These are phyloP conservation scores for Drosophila phalerata DNA, from an alignment of 2,888 invertebrate species.

Conservation along the genomic window DNA sequence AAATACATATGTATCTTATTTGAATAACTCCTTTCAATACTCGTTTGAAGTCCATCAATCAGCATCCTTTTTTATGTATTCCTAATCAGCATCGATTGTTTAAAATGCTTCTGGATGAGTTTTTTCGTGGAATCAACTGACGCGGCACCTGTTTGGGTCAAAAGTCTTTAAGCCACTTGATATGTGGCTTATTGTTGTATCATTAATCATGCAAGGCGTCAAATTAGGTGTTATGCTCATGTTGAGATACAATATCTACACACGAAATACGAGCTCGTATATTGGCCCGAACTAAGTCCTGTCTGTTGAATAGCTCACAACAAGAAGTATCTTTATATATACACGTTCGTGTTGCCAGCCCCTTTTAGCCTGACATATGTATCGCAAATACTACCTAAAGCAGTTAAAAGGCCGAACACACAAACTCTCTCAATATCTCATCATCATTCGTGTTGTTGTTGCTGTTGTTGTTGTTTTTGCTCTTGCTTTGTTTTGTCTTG, in stretches of 20 bases:
- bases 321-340: constrained; percentile 14
- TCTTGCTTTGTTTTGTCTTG: constrained; percentile 35
- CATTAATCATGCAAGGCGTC: constrained; percentile 62
- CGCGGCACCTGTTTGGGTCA: constrained; percentile 51
- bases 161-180: constrained; percentile 46
- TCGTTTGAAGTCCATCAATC: constrained; percentile 6
- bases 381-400: constrained; percentile 20
- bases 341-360: constrained; percentile 14
- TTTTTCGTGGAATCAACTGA: neutral
- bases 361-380: constrained; percentile 30
- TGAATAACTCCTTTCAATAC: neutral
- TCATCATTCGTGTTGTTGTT: constrained; percentile 30
- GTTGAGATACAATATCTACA: constrained; percentile 59
- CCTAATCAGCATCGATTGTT: constrained; percentile 5
- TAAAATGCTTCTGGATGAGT: constrained; percentile 1
- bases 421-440: constrained; percentile 35
- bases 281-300: constrained; percentile 37
- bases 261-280: constrained; percentile 9
- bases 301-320: constrained; percentile 18
- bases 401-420: constrained; percentile 21
- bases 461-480: constrained; percentile 13
- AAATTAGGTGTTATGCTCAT: constrained; percentile 56
- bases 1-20: neutral
- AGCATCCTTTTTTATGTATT: neutral
- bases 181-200: constrained; percentile 44